Conservation (phyloP, 2,888 invertebrate species). For the Petrophora chlorosata region DNA sequence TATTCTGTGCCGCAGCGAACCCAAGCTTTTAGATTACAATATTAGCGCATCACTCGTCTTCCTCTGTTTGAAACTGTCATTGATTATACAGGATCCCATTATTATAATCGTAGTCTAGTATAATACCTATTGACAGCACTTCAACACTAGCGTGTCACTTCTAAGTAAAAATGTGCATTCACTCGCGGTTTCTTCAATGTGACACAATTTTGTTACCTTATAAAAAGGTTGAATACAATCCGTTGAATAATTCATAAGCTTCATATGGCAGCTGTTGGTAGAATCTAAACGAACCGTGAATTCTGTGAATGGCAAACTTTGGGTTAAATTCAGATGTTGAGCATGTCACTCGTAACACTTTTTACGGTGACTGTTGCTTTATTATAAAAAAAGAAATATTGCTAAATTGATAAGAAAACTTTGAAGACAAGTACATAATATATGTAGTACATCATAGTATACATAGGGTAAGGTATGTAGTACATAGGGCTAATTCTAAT, state of each 20-base stretch:
- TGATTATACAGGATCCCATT: no score
- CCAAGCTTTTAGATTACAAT: no score
- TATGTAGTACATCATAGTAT: no score
- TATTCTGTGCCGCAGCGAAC: no score
- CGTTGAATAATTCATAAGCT: constrained; percentile 66
- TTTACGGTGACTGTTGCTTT: neutral
- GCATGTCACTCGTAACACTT: neutral
- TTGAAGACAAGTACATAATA: no score
- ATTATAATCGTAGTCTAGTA: no score
- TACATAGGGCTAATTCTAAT: no score
- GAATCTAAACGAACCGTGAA: constrained; percentile 65
- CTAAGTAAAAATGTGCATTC: neutral
- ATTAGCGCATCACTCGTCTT: no score
- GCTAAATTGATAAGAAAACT: no score
- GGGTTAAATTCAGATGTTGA: neutral
- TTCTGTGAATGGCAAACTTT: constrained; percentile 44
- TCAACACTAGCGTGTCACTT: neutral
- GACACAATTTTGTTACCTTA: constrained; percentile 46
- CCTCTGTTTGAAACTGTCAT: no score
- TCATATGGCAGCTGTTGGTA: constrained; percentile 51
- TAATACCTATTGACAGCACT: no score
- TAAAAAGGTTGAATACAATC: constrained; percentile 56
- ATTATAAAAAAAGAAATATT: neutral
- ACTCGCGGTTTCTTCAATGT: constrained; percentile 17
- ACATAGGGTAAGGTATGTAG: no score